A percentile compares a stretch with the other conserved stretches of the same genome.
phyloP scores from a whole-genome alignment of 2,797 vertebrate species.

The Hyperoplus lanceolatus region DNA sequence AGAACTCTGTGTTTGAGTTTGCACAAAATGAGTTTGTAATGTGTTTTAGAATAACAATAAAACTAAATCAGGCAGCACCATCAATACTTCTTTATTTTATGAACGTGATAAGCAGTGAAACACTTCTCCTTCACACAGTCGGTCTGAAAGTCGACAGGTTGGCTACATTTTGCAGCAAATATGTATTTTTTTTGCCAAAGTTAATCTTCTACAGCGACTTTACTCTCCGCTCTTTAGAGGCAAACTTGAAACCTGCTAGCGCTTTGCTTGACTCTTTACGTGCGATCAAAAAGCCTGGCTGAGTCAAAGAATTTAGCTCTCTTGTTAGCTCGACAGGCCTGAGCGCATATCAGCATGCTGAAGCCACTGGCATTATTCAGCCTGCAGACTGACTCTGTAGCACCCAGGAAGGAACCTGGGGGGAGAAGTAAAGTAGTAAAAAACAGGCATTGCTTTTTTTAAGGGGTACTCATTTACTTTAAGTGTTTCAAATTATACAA shows the following conservation, averaged over 20 bases:
- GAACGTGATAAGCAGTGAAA: not conserved
- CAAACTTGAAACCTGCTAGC: constrained; percentile 28
- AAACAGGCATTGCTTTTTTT: constrained; percentile 50
- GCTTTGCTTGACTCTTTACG: constrained; percentile 20
- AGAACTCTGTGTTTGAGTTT: not conserved
- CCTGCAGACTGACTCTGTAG: constrained; percentile 35
- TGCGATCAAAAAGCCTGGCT: constrained; percentile 28
- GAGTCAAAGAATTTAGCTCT: constrained; percentile 64
- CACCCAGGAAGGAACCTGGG: constrained; percentile 55
- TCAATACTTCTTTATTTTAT: not conserved
- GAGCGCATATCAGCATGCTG: constrained; percentile 75
- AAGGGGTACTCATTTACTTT: constrained; percentile 66
- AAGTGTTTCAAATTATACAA: constrained; percentile 70
- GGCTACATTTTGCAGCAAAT: not conserved
- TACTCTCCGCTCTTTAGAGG: not conserved
- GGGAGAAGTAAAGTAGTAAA: constrained; percentile 37
- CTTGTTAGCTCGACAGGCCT: constrained; percentile 69
- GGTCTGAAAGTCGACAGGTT: not conserved
- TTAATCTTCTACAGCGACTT: not conserved
- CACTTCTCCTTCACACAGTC: not conserved
- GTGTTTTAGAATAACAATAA: not conserved
- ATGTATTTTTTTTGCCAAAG: not conserved
- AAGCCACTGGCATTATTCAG: constrained; percentile 48
- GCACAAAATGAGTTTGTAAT: not conserved
- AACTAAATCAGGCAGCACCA: not conserved